Percentiles rank a stretch among this genome's conserved stretches.
Conservation (phyloP, 2,888 invertebrate genomes). For the Drosophila nr. fundita region DNA sequence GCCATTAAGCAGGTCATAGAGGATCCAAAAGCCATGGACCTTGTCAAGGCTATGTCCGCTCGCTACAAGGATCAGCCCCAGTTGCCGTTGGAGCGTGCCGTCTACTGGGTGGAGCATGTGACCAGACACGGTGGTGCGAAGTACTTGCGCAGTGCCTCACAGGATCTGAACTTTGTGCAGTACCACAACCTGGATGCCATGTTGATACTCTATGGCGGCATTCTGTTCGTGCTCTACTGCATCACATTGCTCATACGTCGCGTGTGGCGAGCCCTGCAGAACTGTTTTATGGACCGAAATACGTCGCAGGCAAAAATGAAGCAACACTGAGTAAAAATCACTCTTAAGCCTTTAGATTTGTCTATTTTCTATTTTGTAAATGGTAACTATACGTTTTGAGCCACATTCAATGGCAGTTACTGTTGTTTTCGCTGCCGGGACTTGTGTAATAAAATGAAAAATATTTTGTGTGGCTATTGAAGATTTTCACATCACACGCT, state of each 20-base stretch:
- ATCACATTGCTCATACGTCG: conserved; percentile 46
- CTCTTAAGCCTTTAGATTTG: background rate
- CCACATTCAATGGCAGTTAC: background rate
- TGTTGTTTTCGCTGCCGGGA: conserved; percentile 32
- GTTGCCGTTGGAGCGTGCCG: conserved; percentile 78
- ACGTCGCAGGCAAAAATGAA: conserved; percentile 47
- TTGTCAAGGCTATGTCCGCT: conserved; percentile 69
- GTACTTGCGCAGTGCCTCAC: conserved; percentile 81
- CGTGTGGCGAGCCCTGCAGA: conserved; percentile 26
- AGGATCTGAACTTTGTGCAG: conserved; percentile 79
- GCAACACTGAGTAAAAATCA: conserved; percentile 34
- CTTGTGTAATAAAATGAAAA: conserved; percentile 70
- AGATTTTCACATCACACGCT: conserved; percentile 25
- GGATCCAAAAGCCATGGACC: conserved; percentile 59
- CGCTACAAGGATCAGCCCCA: conserved; percentile 81
- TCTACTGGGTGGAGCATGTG: conserved; percentile 84
- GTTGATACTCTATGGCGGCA: conserved; percentile 69
- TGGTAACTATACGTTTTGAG: background rate
- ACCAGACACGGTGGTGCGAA: conserved; percentile 80
- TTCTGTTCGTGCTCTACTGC: conserved; percentile 51
- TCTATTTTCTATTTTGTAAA: background rate
- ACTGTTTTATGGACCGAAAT: conserved; percentile 26
- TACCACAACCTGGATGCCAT: conserved; percentile 83
- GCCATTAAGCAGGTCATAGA: conserved; percentile 67
- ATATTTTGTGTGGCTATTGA: conserved; percentile 60